A percentile compares a stretch with the other conserved stretches of the same genome.
Evolutionary conservation across 2,113 vertebrate species (phyloP).

Genomic region (Tricholaema leucomelas): DNA sequence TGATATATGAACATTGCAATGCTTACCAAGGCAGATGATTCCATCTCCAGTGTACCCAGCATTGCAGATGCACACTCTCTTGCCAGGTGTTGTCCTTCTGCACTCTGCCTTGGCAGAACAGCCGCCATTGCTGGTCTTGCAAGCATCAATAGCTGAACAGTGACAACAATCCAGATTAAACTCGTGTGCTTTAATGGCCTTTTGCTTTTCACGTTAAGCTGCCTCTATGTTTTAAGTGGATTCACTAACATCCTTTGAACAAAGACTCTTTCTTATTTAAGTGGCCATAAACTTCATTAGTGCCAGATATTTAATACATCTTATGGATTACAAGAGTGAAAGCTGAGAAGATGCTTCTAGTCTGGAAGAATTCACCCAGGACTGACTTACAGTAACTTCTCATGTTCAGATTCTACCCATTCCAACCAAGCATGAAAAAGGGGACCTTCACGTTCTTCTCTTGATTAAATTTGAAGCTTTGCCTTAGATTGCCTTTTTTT

Average conservation of each 20-base stretch:
- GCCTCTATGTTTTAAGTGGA: background rate
- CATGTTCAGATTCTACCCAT: background rate
- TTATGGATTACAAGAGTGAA: background rate
- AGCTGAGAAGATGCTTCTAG: background rate
- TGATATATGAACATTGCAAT: accelerated
- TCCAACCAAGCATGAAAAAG: background rate
- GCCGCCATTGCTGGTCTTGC: conserved; percentile 80
- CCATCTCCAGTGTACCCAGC: conserved; percentile 85
- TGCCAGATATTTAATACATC: background rate
- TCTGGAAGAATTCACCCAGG: background rate
- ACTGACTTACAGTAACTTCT: background rate
- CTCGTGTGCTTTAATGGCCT: background rate
- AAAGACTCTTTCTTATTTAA: background rate
- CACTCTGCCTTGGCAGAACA: conserved; percentile 86
- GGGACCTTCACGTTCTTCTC: accelerated
- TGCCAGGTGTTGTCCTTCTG: conserved; percentile 84
- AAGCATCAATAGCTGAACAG: conserved; percentile 81
- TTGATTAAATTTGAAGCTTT: background rate
- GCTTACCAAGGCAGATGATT: conserved; percentile 84
- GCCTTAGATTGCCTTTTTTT: background rate
- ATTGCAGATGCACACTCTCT: conserved; percentile 79
- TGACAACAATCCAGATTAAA: background rate
- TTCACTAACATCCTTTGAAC: background rate
- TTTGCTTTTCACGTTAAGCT: background rate
- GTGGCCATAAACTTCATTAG: background rate